Base-by-base conservation (phyloP, 1,140 invertebrate genomes). In the Neodiprion virginianus region DNA sequence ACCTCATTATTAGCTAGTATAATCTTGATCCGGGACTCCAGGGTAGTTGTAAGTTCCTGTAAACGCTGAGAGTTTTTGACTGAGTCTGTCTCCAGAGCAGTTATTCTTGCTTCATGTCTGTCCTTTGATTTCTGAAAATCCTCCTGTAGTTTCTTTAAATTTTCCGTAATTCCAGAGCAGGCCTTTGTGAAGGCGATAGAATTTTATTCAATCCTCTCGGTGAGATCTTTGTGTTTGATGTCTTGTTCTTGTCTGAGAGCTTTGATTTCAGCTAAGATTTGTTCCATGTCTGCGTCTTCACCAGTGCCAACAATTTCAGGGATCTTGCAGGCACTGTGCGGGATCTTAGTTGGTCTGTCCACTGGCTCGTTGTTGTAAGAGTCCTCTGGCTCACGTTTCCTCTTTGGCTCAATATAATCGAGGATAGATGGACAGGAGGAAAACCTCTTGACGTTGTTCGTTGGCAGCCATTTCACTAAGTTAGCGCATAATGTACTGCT, bases 381-480 rank as follows among this genome's bases (percentile, higher is more conserved):
- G 21, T 40, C 68, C 48, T 69, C 68, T 23, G 11, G 68, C 8
- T 69, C 68, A 11, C 48, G 1, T 23, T 69, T 69, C n/a, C 1
- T 69, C 48, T 69, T 69, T 8, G n/a, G 7, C 28, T 69, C 68
- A 23, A 69, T 17, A 14, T 47, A 69, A 21, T 69, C n/a, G 8
- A 17, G 68, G 9, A 69, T 23, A 69, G 68, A 23, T 8, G 68
- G 68, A 48, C 68, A 69, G 17, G 68, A 69, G 3, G 28, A 69
- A 21, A 0, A 88, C 87, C 85, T 83, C 88, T 77, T 84, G 84
- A 82, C 88, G 87, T 83, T 88, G 83, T 81, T 88, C 87, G 80
- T 84, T 87, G 87, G 87, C 83, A 88, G 87, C 87, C 87, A 88
- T 88, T 86, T 86, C 85, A 61, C 53, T 61, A 40, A 40, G 28